phyloP scores from a whole-genome alignment of 2,888 invertebrate species.

The Leptogaster cylindrica region DNA sequence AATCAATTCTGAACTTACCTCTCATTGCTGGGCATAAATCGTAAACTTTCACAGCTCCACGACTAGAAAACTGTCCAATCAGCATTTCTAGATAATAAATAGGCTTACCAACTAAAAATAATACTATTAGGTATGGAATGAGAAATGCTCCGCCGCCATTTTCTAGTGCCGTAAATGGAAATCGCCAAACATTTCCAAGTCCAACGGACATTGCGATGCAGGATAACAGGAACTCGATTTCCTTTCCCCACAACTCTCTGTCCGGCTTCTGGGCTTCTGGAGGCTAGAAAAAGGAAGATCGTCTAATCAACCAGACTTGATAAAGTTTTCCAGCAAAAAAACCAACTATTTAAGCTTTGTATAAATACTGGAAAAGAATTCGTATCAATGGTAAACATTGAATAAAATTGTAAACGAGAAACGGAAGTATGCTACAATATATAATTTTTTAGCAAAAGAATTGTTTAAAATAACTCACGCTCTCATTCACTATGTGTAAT shows the following conservation, averaged over 20 bases:
- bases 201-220: slow-evolving; percentile 69
- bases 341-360: no score
- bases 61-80: slow-evolving; percentile 75
- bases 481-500: slow-evolving; percentile 23
- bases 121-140: slow-evolving; percentile 70
- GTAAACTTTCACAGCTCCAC: slow-evolving; percentile 72
- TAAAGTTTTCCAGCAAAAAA: no score
- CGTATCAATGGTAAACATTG: no score
- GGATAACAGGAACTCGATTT: slow-evolving; percentile 60
- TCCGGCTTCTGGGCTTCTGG: slow-evolving; percentile 47
- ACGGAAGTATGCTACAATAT: no score
- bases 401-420: no score
- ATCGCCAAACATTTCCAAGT: slow-evolving; percentile 73
- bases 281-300: slow-evolving; percentile 14
- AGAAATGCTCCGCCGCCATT: slow-evolving; percentile 74
- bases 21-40: slow-evolving; percentile 73
- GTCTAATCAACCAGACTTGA: no score
- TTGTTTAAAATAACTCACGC: slow-evolving; percentile 9
- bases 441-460: background rate
- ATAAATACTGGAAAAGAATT: no score
- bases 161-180: slow-evolving; percentile 70
- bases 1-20: no score
- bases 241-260: slow-evolving; percentile 61
- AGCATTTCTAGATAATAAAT: slow-evolving; percentile 77
- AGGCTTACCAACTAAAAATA: slow-evolving; percentile 71